Evolutionary conservation across 1,140 invertebrate species (phyloP).

Genomic region (Yoshiicerus persimilis): DNA sequence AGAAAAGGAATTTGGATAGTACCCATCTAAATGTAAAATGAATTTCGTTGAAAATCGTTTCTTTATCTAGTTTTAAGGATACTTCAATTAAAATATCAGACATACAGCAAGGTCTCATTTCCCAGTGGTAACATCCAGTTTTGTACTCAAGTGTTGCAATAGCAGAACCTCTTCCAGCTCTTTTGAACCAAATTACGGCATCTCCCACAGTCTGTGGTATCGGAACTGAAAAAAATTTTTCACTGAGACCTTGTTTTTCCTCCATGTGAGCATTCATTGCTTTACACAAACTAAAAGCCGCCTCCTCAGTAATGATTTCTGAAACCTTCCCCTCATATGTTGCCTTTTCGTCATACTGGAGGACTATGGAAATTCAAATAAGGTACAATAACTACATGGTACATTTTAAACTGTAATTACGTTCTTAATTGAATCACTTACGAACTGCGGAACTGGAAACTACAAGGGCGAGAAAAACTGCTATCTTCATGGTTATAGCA

Average conservation of each 20-base stretch:
- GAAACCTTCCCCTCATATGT: not conserved
- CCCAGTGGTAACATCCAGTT: not conserved
- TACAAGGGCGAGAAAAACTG: not conserved
- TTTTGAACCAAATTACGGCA: not conserved
- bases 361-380: not conserved
- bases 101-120: not conserved
- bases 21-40: too few relatives aligned
- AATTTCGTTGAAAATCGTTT: too few relatives aligned
- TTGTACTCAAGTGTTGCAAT: not conserved
- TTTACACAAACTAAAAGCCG: not conserved
- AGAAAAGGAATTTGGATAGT: not conserved
- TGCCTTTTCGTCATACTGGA: not conserved
- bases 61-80: not conserved
- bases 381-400: not conserved
- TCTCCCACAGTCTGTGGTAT: not conserved
- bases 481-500: not conserved
- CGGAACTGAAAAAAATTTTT: not conserved
- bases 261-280: not conserved
- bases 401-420: not conserved
- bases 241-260: not conserved
- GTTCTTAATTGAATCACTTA: not conserved
- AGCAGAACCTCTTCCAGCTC: not conserved
- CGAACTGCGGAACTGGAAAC: not conserved
- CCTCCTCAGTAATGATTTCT: not conserved
- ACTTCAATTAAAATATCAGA: not conserved